Evolutionary conservation across 2,888 invertebrate genomes (phyloP).

Genomic region (Phasia obesa): DNA sequence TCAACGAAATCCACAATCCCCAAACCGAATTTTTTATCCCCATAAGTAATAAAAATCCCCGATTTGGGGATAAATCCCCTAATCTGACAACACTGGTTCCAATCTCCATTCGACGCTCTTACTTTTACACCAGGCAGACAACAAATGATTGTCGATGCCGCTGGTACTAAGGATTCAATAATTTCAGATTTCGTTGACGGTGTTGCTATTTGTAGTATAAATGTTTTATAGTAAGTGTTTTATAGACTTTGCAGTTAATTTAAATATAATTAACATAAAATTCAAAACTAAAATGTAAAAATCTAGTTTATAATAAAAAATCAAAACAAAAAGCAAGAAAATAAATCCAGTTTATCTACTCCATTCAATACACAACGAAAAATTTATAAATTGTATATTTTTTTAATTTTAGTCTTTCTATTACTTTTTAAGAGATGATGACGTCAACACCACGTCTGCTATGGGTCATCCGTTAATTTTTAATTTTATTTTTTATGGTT

Average conservation of each 20-base stretch:
- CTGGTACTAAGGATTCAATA: slow-evolving; percentile 24
- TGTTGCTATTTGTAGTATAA: not conserved
- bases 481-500: no score
- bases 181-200: slow-evolving; percentile 4
- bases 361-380: slow-evolving; percentile 27
- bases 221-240: slow-evolving; percentile 61
- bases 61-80: no score
- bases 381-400: no score
- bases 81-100: no score
- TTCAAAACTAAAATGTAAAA: slow-evolving; percentile 1
- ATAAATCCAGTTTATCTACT: slow-evolving; percentile 32
- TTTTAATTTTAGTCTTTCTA: no score
- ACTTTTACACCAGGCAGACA: slow-evolving; percentile 6
- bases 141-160: not conserved
- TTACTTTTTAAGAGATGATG: no score
- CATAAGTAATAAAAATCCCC: no score
- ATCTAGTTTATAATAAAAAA: slow-evolving; percentile 11
- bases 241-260: slow-evolving; percentile 60
- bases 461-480: no score
- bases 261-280: slow-evolving; percentile 49
- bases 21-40: no score
- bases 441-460: no score
- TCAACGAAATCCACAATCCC: no score
- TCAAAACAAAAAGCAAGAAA: slow-evolving; percentile 4
- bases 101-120: not conserved